Evolutionary conservation across 2,797 vertebrate species (phyloP).

Genomic region (Sarcophilus harrisii): DNA sequence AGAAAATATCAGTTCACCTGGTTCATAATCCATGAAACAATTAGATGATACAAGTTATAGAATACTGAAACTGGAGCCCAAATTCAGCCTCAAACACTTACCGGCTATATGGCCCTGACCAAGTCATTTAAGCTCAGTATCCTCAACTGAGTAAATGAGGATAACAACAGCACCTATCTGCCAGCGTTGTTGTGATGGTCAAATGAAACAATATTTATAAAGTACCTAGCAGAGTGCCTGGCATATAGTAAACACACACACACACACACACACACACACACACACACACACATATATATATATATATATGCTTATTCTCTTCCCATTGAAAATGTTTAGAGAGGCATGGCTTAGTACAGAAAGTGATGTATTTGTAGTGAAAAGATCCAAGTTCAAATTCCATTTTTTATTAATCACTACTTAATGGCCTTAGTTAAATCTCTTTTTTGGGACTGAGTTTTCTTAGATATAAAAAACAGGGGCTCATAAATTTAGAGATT

Average conservation of each 20-base stretch:
- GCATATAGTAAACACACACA: background rate
- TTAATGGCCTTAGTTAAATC: background rate
- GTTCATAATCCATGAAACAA: background rate
- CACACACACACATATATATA: too few species aligned
- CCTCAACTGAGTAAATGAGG: background rate
- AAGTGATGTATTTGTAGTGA: background rate
- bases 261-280: too few species aligned
- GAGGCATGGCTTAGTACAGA: background rate
- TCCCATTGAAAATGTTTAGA: background rate
- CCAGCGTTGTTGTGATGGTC: background rate
- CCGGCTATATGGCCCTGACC: background rate
- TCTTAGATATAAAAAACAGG: background rate
- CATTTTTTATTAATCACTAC: background rate
- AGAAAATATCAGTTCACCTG: background rate
- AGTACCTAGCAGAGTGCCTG: background rate
- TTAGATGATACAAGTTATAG: too few species aligned
- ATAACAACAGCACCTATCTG: background rate
- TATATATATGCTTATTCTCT: background rate
- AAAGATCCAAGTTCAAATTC: background rate
- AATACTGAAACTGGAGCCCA: too few species aligned
- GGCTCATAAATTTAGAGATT: background rate
- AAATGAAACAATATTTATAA: background rate
- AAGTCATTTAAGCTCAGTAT: background rate
- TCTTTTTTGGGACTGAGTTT: background rate
- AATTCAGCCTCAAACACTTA: background rate